Percentiles rank a stretch among this genome's conserved stretches.
Evolutionary conservation across 2,888 invertebrate species (phyloP).

Genomic region (Scaptomyza reducta): DNA sequence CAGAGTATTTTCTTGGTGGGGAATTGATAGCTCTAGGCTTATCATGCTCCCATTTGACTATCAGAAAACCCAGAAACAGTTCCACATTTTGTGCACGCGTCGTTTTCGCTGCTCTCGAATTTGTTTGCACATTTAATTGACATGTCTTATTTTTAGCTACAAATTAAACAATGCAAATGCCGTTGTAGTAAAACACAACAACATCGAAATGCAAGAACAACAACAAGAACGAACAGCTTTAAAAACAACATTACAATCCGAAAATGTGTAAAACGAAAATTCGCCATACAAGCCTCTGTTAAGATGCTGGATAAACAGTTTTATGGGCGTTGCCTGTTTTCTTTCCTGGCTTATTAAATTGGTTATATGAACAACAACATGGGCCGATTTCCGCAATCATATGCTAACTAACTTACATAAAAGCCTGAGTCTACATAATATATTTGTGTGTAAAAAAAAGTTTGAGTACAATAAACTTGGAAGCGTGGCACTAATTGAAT

Average conservation of each 20-base stretch:
- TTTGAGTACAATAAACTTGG: conserved; percentile 51
- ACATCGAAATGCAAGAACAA: conserved; percentile 21
- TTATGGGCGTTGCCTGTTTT: conserved; percentile 32
- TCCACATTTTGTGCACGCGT: conserved; percentile 40
- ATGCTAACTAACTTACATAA: conserved; percentile 51
- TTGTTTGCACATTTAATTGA: conserved; percentile 68
- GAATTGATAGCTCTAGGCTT: conserved; percentile 10
- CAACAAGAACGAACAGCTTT: conserved; percentile 16
- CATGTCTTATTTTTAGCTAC: conserved; percentile 64
- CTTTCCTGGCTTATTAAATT: conserved; percentile 62
- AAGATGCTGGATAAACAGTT: conserved; percentile 61
- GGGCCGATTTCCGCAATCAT: conserved; percentile 45
- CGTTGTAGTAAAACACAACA: conserved; percentile 29
- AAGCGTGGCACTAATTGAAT: conserved; percentile 53
- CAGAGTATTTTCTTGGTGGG: conserved; percentile 13
- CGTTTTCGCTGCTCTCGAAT: conserved; percentile 28
- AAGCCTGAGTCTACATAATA: conserved; percentile 39
- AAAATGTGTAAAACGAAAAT: conserved; percentile 40
- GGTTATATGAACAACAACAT: conserved; percentile 49
- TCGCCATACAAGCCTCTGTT: conserved; percentile 35
- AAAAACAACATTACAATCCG: conserved; percentile 8
- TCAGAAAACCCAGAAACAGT: conserved; percentile 39
- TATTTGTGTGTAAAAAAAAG: conserved; percentile 40
- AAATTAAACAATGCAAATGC: conserved; percentile 60
- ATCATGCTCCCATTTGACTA: conserved; percentile 38